Percentiles rank a stretch among this genome's conserved stretches.
These are phyloP conservation scores for Hirtodrosophila trivittata DNA, from an alignment of 2,888 invertebrate species.

Conservation along the genomic window DNA sequence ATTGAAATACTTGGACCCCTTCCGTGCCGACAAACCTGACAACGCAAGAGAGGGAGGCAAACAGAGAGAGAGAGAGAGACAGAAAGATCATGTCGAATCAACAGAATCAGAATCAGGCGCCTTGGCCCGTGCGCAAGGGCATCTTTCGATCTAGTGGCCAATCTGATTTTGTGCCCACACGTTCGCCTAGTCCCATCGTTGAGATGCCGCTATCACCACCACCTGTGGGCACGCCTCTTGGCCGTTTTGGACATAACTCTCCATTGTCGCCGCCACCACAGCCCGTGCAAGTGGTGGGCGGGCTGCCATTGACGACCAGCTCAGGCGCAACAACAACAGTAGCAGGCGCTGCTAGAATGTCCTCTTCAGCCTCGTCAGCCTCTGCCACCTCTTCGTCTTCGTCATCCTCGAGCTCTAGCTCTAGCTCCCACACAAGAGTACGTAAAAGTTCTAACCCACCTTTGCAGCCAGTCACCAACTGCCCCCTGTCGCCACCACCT, in stretches of 20 bases:
- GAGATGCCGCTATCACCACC: constrained; percentile 84
- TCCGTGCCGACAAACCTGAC: not conserved
- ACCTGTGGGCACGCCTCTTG: constrained; percentile 55
- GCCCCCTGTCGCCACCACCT: constrained; percentile 51
- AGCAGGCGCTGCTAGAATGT: constrained; percentile 56
- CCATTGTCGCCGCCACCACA: constrained; percentile 81
- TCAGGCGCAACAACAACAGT: constrained; percentile 42
- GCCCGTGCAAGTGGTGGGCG: constrained; percentile 74
- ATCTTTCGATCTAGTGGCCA: constrained; percentile 84
- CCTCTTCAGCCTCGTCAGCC: constrained; percentile 49
- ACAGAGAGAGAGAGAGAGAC: not conserved
- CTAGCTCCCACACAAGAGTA: constrained; percentile 75
- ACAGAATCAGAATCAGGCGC: constrained; percentile 85
- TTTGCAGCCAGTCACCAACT: constrained; percentile 68
- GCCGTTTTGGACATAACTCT: constrained; percentile 61
- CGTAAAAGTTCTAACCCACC: constrained; percentile 81
- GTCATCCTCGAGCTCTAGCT: constrained; percentile 61
- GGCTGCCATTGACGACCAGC: constrained; percentile 39
- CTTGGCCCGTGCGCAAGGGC: constrained; percentile 90
- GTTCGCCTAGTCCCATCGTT: constrained; percentile 83
- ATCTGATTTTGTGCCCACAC: constrained; percentile 83
- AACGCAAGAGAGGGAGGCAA: not conserved
- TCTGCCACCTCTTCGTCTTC: constrained; percentile 67
- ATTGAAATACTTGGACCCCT: constrained; percentile 27
- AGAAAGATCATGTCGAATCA: constrained; percentile 82